A percentile compares a stretch with the other conserved stretches of the same genome.
These are phyloP conservation scores for Diadegma fenestrale DNA, from an alignment of 2,888 invertebrate species.

Conservation along the genomic window DNA sequence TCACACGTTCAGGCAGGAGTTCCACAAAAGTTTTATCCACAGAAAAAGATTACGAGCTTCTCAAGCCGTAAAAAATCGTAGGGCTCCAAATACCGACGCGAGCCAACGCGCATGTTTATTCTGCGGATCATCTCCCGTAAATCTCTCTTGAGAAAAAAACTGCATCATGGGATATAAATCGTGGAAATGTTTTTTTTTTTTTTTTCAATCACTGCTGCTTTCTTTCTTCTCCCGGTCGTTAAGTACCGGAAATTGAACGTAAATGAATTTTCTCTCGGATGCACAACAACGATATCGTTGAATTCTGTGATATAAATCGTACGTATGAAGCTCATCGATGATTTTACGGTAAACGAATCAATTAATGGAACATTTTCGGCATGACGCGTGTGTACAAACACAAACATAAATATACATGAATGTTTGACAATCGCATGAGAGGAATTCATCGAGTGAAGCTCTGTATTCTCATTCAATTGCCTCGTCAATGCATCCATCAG, in stretches of 20 bases:
- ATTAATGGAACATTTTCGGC: constrained; percentile 61
- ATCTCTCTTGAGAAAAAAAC: constrained; percentile 32
- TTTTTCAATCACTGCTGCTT: constrained; percentile 25
- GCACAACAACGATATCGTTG: constrained; percentile 25
- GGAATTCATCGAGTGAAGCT: constrained; percentile 51
- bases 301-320: constrained; percentile 30
- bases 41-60: constrained; percentile 15
- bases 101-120: constrained; percentile 42
- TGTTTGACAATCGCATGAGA: constrained; percentile 46
- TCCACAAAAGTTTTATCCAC: constrained; percentile 73
- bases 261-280: constrained; percentile 20
- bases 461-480: constrained; percentile 52
- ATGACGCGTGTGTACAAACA: constrained; percentile 40
- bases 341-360: constrained; percentile 54
- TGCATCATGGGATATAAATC: background rate
- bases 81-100: constrained; percentile 34
- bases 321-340: constrained; percentile 4
- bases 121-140: constrained; percentile 56
- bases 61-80: constrained; percentile 1
- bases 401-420: constrained; percentile 33
- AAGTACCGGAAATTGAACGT: constrained; percentile 14
- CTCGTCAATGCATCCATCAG: constrained; percentile 64
- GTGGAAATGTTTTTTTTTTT: background rate
- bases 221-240: constrained; percentile 4
- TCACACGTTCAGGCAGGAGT: background rate